phyloP scores from a whole-genome alignment of 2,888 invertebrate genomes.

The Norana najaformis region DNA sequence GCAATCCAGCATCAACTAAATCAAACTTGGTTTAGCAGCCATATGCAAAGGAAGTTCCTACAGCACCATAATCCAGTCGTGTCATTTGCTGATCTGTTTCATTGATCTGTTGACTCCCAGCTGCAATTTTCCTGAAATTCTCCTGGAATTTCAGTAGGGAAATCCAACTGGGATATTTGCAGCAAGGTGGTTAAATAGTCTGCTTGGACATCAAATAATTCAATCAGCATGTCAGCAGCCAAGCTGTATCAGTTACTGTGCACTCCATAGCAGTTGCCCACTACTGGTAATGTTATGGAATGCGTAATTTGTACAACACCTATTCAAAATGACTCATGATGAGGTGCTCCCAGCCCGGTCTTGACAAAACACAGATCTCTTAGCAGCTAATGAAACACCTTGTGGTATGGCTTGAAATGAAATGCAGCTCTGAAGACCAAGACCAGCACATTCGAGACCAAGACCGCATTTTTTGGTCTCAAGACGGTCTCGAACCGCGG shows the following conservation, averaged over 20 bases:
- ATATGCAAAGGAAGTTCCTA: background rate
- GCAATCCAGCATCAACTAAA: no score
- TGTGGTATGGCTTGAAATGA: no score
- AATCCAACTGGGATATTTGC: background rate
- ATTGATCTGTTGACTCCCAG: no score
- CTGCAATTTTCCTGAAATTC: background rate
- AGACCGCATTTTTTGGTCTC: no score
- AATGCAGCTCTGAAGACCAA: no score
- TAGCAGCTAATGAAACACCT: no score
- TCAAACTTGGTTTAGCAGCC: no score
- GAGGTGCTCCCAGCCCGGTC: no score
- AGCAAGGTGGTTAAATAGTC: background rate
- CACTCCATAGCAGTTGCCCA: background rate
- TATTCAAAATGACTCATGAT: background rate
- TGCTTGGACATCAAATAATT: background rate
- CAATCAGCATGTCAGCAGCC: background rate
- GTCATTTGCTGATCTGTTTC: no score
- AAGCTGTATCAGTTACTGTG: background rate
- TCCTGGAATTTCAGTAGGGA: background rate
- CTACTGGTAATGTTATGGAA: background rate
- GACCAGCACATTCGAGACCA: no score
- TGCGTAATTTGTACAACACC: constrained; percentile 1
- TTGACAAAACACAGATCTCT: no score
- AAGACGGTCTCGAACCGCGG: no score
- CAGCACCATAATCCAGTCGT: background rate